A percentile compares a stretch with the other conserved stretches of the same genome.
These are phyloP conservation scores for Terebella lapidaria DNA, from an alignment of 2,888 invertebrate genomes.

Conservation along the genomic window DNA sequence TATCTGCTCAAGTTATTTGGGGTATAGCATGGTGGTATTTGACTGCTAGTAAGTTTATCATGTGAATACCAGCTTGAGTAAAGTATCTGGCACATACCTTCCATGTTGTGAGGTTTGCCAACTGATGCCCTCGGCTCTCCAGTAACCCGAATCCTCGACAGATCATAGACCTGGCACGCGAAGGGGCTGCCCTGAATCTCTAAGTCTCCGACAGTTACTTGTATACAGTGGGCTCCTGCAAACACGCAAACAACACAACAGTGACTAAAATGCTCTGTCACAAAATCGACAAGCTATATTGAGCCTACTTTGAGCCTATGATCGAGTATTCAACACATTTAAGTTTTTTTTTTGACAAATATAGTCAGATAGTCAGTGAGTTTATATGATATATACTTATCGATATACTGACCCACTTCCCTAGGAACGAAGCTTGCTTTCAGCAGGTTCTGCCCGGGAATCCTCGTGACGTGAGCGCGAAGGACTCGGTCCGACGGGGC, in stretches of 20 bases:
- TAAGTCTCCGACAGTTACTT: conserved; percentile 85
- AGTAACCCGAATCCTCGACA: conserved; percentile 70
- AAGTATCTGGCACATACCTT: no score
- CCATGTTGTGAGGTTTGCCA: conserved; percentile 28
- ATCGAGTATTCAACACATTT: no score
- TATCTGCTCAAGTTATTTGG: no score
- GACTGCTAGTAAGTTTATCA: no score
- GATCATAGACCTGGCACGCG: conserved; percentile 90
- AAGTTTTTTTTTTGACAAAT: no score
- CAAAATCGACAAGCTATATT: no score
- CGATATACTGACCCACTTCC: conserved; percentile 23
- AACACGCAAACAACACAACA: neutral
- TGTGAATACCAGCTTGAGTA: no score
- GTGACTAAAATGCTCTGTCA: no score
- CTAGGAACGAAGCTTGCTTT: conserved; percentile 19
- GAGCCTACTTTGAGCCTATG: no score
- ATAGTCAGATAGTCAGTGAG: no score
- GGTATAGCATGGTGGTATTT: no score
- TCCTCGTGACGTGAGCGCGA: conserved; percentile 10
- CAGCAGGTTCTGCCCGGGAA: conserved; percentile 2
- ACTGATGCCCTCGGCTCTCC: conserved; percentile 40
- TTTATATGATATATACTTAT: no score
- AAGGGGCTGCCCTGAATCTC: conserved; percentile 88
- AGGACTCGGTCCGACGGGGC: conserved; percentile 15
- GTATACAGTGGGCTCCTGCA: conserved; percentile 72